These are phyloP conservation scores for Chromis chromis DNA, from an alignment of 2,797 vertebrate genomes.

Conservation along the genomic window DNA sequence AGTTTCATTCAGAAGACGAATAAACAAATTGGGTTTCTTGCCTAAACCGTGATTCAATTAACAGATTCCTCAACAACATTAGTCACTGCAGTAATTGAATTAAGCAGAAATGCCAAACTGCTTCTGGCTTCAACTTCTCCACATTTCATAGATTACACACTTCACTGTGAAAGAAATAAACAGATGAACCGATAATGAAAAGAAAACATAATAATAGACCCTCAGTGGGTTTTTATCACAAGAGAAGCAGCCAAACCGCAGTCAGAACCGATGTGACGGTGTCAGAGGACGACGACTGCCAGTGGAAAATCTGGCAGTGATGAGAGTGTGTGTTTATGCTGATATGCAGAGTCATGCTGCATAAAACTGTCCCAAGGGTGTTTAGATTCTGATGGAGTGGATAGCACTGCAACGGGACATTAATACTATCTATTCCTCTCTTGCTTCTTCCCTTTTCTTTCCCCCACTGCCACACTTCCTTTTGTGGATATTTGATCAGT, in stretches of 20 bases:
- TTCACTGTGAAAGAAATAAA: not conserved
- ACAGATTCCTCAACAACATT: too few species aligned
- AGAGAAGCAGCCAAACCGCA: conserved; percentile 8
- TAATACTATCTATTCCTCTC: conserved; percentile 13
- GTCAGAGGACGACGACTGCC: conserved; percentile 42
- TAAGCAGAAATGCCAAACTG: too few species aligned
- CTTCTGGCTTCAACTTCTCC: not conserved
- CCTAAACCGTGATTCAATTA: too few species aligned
- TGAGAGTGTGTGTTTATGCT: conserved; percentile 60
- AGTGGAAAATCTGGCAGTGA: conserved; percentile 35
- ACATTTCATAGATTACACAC: not conserved
- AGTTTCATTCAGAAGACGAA: too few species aligned
- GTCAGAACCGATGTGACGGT: conserved; percentile 25
- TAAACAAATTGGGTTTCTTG: too few species aligned
- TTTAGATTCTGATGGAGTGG: conserved; percentile 49
- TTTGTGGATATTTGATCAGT: conserved; percentile 11
- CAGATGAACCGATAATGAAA: not conserved
- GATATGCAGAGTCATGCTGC: conserved; percentile 75
- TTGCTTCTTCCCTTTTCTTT: not conserved
- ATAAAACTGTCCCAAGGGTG: conserved; percentile 69
- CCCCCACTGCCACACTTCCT: conserved; percentile 9
- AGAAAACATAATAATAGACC: not conserved
- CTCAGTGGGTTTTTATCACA: not conserved
- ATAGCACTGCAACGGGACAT: conserved; percentile 22
- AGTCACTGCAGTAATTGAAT: too few species aligned